Conservation (phyloP, 2,888 invertebrate genomes). For the Xanthia togata region DNA sequence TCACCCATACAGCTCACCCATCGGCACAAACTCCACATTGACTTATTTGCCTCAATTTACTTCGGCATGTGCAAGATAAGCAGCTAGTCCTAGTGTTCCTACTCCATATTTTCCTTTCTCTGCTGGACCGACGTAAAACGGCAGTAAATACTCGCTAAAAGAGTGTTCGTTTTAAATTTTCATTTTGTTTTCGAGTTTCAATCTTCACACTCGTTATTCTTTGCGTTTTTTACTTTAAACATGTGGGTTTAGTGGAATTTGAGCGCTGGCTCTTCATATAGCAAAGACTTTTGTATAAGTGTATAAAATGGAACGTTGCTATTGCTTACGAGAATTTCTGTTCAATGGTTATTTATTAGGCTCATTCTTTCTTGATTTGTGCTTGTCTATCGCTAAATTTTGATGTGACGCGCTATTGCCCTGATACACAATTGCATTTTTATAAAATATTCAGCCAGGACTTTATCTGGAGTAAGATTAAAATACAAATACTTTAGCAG, state of each 20-base stretch:
- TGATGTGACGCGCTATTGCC: no score
- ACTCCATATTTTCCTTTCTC: constrained; percentile 45
- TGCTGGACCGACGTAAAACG: constrained; percentile 39
- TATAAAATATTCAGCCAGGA: no score
- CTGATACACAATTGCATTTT: no score
- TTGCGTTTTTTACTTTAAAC: constrained; percentile 37
- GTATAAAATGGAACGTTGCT: constrained; percentile 7
- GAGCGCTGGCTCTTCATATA: constrained; percentile 22
- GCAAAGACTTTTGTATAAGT: constrained; percentile 1
- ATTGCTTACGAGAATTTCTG: not conserved
- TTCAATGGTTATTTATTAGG: not conserved
- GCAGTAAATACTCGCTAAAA: constrained; percentile 50
- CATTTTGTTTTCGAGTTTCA: constrained; percentile 56
- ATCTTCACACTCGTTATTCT: constrained; percentile 48
- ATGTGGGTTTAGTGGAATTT: constrained; percentile 43
- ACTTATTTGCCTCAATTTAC: constrained; percentile 54
- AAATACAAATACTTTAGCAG: no score
- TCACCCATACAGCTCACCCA: not conserved
- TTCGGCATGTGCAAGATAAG: constrained; percentile 41
- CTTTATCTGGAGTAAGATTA: no score
- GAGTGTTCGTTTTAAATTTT: constrained; percentile 53
- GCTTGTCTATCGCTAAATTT: no score
- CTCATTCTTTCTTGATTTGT: not conserved
- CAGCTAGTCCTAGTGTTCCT: constrained; percentile 19
- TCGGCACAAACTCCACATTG: constrained; percentile 30